phyloP scores from a whole-genome alignment of 2,888 invertebrate species.

The Drosophila affinis region DNA sequence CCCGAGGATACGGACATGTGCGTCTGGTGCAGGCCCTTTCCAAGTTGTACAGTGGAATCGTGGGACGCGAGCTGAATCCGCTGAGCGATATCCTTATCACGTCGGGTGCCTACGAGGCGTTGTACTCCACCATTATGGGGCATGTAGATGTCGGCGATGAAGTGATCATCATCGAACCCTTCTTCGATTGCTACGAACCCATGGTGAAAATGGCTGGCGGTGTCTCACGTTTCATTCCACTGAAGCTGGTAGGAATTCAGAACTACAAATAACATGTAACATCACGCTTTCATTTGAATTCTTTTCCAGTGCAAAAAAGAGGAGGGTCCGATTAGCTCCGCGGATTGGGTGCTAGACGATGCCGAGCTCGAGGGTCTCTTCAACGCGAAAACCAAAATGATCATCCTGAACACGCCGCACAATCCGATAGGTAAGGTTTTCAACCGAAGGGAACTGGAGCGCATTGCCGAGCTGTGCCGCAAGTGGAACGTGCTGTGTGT shows the following conservation, averaged over 20 bases:
- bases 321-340: constrained; percentile 85
- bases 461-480: constrained; percentile 94
- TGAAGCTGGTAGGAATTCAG: constrained; percentile 88
- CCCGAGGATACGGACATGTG: constrained; percentile 96
- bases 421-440: constrained; percentile 97
- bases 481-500: constrained; percentile 96
- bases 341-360: constrained; percentile 95
- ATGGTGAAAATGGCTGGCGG: constrained; percentile 96
- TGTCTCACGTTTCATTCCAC: constrained; percentile 92
- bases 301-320: constrained; percentile 68
- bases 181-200: constrained; percentile 98
- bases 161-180: constrained; percentile 98
- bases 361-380: constrained; percentile 92
- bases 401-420: constrained; percentile 98
- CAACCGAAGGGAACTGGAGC: constrained; percentile 86
- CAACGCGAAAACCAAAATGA: constrained; percentile 94
- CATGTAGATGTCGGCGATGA: constrained; percentile 94
- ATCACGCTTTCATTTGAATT: neutral
- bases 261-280: neutral
- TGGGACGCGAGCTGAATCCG: constrained; percentile 91
- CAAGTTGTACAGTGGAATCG: constrained; percentile 92
- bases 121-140: constrained; percentile 93
- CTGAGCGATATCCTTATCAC: constrained; percentile 94
- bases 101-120: constrained; percentile 96
- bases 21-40: constrained; percentile 92